Conservation (phyloP, 1,140 invertebrate species). For the Hyposmocoma kahamanoa region DNA sequence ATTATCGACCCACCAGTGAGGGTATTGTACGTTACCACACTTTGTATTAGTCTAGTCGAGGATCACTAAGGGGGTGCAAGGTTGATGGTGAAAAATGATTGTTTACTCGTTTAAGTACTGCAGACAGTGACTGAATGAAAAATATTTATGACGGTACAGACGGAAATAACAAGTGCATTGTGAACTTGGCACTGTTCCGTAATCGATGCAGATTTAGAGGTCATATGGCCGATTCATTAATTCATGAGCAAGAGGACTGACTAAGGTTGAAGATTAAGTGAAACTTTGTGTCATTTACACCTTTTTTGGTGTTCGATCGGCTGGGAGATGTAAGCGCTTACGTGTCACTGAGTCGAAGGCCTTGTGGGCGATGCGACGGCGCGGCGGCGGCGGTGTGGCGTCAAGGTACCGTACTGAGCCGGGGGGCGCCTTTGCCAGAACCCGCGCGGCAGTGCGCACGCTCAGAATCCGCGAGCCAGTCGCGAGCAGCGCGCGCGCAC, state of each 20-base stretch:
- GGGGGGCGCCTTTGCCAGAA: conserved; percentile 27
- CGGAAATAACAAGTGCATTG: no score
- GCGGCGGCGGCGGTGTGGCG: conserved; percentile 27
- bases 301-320: conserved; percentile 65
- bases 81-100: no score
- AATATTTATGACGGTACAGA: no score
- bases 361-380: conserved; percentile 41
- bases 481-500: conserved; percentile 58
- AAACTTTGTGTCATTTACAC: conserved; percentile 30
- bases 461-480: conserved; percentile 57
- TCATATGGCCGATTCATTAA: no score
- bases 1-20: no score
- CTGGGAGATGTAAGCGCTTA: conserved; percentile 63
- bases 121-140: no score
- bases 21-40: no score
- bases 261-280: conserved; percentile 32
- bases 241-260: conserved; percentile 4
- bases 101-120: no score
- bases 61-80: no score
- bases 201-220: no score
- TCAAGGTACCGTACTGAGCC: conserved; percentile 47
- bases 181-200: no score
- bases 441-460: conserved; percentile 7
- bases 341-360: conserved; percentile 55
- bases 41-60: no score